Base-by-base conservation (phyloP, 1,140 invertebrate genomes). In the Drosophila bipectinata region DNA sequence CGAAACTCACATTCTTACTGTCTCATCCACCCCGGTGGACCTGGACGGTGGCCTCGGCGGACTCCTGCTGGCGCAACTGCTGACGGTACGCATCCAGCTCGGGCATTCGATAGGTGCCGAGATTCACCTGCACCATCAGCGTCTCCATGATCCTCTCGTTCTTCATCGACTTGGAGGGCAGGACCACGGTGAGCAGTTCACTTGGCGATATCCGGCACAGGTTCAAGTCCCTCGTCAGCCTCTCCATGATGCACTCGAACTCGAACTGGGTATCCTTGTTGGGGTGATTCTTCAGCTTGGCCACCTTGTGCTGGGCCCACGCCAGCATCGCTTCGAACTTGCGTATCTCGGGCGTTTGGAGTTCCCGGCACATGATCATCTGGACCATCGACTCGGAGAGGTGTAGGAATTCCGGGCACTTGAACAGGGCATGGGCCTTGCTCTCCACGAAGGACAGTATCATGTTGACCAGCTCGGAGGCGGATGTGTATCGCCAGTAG, bases 381-480 rank as follows among this genome's bases (percentile, higher is more conserved):
- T 97, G 96, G 0, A 98, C 97, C 97, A 98, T 98, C 0, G 97
- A 98, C 89, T 98, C 97, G 58, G 97, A 98, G 3, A 98, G 93
- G 37, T 95, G 96, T 0, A 98, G 92, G 84, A 98, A 98, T 81
- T 98, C 97, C 9, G 94, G 92, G 32, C 94, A 95, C 71, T 96
- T 95, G 91, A 98, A 98, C 15, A 98, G 92, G 77, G 97, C 94
- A 66, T 95, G 94, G 1, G 97, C 96, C 81, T 97, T 93, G 51
- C 96, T 96, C 92, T 98, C 97, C 4, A 97, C 95, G 92, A 97
- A 98, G 8, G 96, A 96, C 28, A 98, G 92, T 67, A 98, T 98
- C 96, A 98, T 98, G 91, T 98, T 98, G 53, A 98, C 97, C 72
- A 98, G 92, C 92, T 98, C 97, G 3, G 96, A 97, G 34, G 97